phyloP scores from a whole-genome alignment of 2,113 vertebrate genomes.

The Carassius auratus region DNA sequence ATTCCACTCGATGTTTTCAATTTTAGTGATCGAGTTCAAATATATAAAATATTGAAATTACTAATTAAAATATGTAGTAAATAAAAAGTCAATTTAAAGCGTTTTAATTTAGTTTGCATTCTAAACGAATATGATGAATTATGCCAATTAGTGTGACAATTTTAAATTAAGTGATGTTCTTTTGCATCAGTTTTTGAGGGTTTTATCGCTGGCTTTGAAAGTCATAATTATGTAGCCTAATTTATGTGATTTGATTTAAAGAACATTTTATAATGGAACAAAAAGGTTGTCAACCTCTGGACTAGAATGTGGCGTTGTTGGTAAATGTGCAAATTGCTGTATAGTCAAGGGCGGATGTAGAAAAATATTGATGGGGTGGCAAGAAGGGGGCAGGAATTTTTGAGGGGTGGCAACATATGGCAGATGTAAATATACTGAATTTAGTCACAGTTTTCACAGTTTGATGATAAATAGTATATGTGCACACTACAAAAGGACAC shows the following conservation, averaged over 20 bases:
- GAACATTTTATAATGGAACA: neutral
- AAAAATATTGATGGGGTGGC: too few species aligned
- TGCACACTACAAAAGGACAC: too few species aligned
- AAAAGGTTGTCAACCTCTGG: neutral
- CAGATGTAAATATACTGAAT: too few species aligned
- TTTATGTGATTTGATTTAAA: neutral
- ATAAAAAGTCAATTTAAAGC: neutral
- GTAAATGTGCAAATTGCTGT: neutral
- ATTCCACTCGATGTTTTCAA: neutral
- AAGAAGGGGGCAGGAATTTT: too few species aligned
- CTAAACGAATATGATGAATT: neutral
- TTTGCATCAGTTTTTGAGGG: neutral
- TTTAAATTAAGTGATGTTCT: neutral
- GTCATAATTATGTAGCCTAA: neutral
- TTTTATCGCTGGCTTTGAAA: neutral
- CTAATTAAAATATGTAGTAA: too few species aligned
- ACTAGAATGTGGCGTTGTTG: neutral
- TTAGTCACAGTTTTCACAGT: too few species aligned
- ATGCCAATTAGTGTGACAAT: neutral
- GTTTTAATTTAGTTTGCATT: neutral
- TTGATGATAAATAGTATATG: too few species aligned
- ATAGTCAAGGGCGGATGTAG: too few species aligned
- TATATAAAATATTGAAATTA: neutral
- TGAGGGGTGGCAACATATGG: too few species aligned
- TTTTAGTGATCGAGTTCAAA: neutral